Conservation (phyloP, 2,113 vertebrate genomes). For the Nesogale talazaci region DNA sequence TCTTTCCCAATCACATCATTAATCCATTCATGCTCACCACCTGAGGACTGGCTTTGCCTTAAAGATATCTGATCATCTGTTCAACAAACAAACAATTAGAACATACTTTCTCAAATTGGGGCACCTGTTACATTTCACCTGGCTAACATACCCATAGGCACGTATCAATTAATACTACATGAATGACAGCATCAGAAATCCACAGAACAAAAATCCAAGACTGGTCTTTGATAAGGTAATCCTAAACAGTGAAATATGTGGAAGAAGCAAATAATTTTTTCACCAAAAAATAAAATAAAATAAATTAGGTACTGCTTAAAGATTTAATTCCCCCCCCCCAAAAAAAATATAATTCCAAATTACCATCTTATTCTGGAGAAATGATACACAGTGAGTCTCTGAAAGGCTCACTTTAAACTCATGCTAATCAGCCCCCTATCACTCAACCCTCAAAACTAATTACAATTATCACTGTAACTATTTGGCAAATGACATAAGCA, state of each 20-base stretch:
- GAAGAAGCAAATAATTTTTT: constrained; percentile 44
- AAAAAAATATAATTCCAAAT: constrained; percentile 46
- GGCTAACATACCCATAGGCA: constrained; percentile 79
- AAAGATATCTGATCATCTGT: constrained; percentile 86
- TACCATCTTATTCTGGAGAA: constrained; percentile 37
- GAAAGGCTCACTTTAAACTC: constrained; percentile 9
- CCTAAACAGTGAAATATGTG: constrained; percentile 55
- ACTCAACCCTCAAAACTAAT: constrained; percentile 28
- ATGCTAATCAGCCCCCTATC: background rate
- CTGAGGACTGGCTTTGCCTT: constrained; percentile 83
- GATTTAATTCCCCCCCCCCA: background rate
- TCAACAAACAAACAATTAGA: constrained; percentile 88
- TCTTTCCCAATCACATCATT: constrained; percentile 81
- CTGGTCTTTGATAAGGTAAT: constrained; percentile 73
- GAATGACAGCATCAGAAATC: constrained; percentile 78
- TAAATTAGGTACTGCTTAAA: constrained; percentile 8
- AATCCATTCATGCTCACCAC: constrained; percentile 84
- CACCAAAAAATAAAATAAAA: constrained; percentile 8
- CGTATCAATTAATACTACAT: constrained; percentile 85
- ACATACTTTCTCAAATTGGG: constrained; percentile 85
- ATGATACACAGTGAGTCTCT: constrained; percentile 16
- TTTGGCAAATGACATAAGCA: background rate
- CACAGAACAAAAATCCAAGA: constrained; percentile 73
- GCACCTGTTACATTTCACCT: constrained; percentile 84
- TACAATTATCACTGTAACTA: constrained; percentile 6